These are phyloP conservation scores for Phoenoteleia sp. DNA, from an alignment of 2,888 invertebrate species.

Conservation along the genomic window DNA sequence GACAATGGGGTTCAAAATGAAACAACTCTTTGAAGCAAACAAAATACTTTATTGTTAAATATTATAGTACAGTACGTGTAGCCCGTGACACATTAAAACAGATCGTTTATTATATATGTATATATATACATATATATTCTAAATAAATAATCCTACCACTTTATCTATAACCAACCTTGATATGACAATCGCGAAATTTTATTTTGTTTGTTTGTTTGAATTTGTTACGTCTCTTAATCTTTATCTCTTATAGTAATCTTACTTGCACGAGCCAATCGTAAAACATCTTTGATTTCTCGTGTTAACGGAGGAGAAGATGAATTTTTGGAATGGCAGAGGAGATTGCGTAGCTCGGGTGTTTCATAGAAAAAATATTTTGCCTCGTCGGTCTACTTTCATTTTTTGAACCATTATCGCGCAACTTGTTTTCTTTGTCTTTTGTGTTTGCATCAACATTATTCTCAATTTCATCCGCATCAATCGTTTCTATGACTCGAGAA, in stretches of 20 bases:
- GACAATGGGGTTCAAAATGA: neutral
- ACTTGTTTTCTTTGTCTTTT: conserved; percentile 47
- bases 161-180: conserved; percentile 85
- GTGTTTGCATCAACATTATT: conserved; percentile 40
- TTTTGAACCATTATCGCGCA: conserved; percentile 71
- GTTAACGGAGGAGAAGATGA: conserved; percentile 80
- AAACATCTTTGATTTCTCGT: conserved; percentile 82
- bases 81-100: conserved; percentile 87
- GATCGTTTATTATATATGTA: conserved; percentile 83
- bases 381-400: conserved; percentile 68
- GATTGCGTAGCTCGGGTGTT: conserved; percentile 69
- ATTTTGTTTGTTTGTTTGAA: conserved; percentile 48
- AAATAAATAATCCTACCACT: conserved; percentile 86
- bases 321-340: conserved; percentile 70
- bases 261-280: conserved; percentile 80
- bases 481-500: conserved; percentile 67
- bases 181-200: conserved; percentile 84
- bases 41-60: conserved; percentile 87
- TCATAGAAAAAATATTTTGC: conserved; percentile 76
- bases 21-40: conserved; percentile 84
- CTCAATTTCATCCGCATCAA: conserved; percentile 64
- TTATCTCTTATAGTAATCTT: conserved; percentile 77
- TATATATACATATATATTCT: conserved; percentile 80
- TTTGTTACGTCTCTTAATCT: conserved; percentile 75
- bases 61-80: conserved; percentile 86